Conservation (phyloP, 2,888 invertebrate genomes). For the Drosophila mayaguana region DNA sequence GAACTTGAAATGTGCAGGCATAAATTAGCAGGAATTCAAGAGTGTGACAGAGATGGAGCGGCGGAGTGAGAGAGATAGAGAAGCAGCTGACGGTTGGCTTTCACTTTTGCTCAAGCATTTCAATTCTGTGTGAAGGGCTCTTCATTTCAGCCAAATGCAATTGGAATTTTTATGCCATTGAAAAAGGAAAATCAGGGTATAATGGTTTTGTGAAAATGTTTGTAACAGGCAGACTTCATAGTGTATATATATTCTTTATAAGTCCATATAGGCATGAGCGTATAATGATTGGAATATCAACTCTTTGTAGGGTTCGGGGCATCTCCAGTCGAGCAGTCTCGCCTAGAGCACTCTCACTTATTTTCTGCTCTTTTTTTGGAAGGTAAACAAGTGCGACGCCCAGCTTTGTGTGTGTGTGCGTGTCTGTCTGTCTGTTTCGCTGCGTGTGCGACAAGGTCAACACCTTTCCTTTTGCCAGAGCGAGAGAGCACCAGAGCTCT, state of each 20-base stretch:
- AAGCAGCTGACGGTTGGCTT: slow-evolving; percentile 12
- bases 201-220: too few relatives aligned
- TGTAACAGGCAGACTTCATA: too few relatives aligned
- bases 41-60: not conserved
- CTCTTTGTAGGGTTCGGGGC: too few relatives aligned
- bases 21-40: slow-evolving; percentile 19
- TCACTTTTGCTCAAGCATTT: slow-evolving; percentile 38
- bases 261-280: too few relatives aligned
- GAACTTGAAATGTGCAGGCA: slow-evolving; percentile 65
- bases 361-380: slow-evolving; percentile 23
- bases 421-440: slow-evolving; percentile 23
- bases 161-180: slow-evolving; percentile 42
- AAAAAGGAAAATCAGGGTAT: too few relatives aligned
- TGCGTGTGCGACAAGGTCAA: slow-evolving; percentile 72
- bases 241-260: too few relatives aligned
- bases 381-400: slow-evolving; percentile 68
- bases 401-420: slow-evolving; percentile 30
- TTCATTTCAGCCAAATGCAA: slow-evolving; percentile 50
- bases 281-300: too few relatives aligned
- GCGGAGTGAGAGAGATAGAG: not conserved
- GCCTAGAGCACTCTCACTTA: too few relatives aligned
- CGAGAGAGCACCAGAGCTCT: not conserved
- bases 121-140: slow-evolving; percentile 64
- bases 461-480: slow-evolving; percentile 75
- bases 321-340: too few relatives aligned